Percentiles rank a stretch among this genome's conserved stretches.
phyloP scores from a whole-genome alignment of 92 coral and sea anemone genomes.

The Palythoa caribaeorum region DNA sequence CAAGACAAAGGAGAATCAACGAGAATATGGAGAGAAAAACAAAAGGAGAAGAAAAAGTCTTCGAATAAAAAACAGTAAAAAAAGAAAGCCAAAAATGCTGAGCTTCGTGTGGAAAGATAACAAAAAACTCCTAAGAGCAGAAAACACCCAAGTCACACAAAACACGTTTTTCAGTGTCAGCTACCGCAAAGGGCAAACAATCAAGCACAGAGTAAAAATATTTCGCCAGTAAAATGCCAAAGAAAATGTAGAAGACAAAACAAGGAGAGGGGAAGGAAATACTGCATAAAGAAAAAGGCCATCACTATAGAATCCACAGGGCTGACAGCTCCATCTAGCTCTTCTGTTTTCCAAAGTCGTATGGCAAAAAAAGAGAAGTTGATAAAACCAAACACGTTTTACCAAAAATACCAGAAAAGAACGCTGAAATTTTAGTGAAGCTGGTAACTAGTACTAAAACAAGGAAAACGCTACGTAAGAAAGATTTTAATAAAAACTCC shows the following conservation, averaged over 20 bases:
- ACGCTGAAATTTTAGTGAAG: background rate
- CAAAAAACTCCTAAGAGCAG: background rate
- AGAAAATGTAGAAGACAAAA: slow-evolving; percentile 32
- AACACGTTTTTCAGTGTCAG: background rate
- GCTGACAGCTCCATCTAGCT: slow-evolving; percentile 31
- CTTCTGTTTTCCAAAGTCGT: background rate
- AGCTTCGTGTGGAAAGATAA: slow-evolving; percentile 10
- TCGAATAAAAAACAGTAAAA: background rate
- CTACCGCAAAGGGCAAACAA: background rate
- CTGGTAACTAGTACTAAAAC: slow-evolving; percentile 5
- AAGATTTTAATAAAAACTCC: slow-evolving; percentile 10
- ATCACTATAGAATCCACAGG: slow-evolving; percentile 7
- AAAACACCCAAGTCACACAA: background rate
- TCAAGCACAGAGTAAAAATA: slow-evolving; percentile 33
- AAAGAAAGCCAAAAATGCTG: slow-evolving; percentile 14
- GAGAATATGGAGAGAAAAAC: slow-evolving; percentile 46
- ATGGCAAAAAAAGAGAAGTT: slow-evolving; percentile 37
- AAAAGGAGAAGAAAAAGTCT: slow-evolving; percentile 36
- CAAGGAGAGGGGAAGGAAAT: slow-evolving; percentile 27
- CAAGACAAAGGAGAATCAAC: slow-evolving; percentile 45
- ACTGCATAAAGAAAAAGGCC: slow-evolving; percentile 31
- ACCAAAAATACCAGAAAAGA: slow-evolving; percentile 5
- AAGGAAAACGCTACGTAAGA: background rate
- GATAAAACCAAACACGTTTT: slow-evolving; percentile 41
- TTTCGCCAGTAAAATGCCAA: slow-evolving; percentile 30